Base-by-base conservation (phyloP, 2,113 vertebrate genomes). In the Polypterus bichir region DNA sequence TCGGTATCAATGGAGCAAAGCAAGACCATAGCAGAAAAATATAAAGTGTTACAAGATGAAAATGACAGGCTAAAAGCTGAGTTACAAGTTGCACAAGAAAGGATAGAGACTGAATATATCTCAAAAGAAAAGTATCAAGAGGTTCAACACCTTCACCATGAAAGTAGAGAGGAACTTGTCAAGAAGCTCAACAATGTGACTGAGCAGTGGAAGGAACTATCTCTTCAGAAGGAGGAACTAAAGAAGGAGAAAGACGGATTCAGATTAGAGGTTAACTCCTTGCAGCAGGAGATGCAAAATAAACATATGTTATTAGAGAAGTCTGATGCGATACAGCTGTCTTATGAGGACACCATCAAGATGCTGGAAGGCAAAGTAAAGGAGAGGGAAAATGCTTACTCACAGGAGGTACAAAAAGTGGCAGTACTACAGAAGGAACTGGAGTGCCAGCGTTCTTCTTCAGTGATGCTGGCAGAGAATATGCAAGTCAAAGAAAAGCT, bases 311-410 rank as follows among this genome's bases (percentile, higher is more conserved):
- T 79, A 9, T 72, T 76, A 47, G 77, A 86, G 1, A 81, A 83
- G 0, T 80, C 91, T 1, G 84, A 93, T 70, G 73, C 74, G 0
- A 71, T 92, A 68, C 81, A 87, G 27, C 68, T 68, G 8, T 77
- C 81, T 4, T 82, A 97, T 1, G 71, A 69, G 0, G 66, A 65
- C 57, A 82, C 81, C 0, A 48, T 90, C 3, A 78, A 84, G 71
- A 82, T 79, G 27, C 76, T 88, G 0, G 80, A 71, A 68, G 74
- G 77, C 1, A 87, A 94, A 3, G 79, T 91, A 61, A 70, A 75
- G 65, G 75, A 59, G 3, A 76, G 85, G 9, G 72, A 74, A 44
- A 78, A 76, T 3, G 44, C 70, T 3, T 79, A 72, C 0, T 78
- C 72, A 53, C 49, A 60, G 47, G 89, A 94, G 44, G 69, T 62